phyloP scores from a whole-genome alignment of 2,888 invertebrate species.

The Apodemia hepburni region DNA sequence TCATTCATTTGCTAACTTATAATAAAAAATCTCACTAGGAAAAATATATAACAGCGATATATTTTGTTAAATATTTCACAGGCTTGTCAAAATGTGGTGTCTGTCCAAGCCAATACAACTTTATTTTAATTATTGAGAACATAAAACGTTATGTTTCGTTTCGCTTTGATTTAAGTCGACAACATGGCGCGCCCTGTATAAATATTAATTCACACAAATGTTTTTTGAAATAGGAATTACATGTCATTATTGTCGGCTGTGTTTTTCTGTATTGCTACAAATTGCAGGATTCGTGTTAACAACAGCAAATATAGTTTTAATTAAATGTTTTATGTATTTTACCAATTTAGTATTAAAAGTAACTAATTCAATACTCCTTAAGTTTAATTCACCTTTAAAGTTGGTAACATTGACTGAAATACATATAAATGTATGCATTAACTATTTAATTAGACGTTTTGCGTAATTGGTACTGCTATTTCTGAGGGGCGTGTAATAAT shows the following conservation, averaged over 20 bases:
- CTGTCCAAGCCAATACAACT: not conserved
- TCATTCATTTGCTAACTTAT: too few relatives aligned
- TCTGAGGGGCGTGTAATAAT: not conserved
- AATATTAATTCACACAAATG: not conserved
- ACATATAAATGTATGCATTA: slow-evolving; percentile 11
- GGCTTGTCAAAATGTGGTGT: not conserved
- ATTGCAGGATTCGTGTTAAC: slow-evolving; percentile 1
- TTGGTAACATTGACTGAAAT: slow-evolving; percentile 13
- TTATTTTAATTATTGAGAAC: not conserved
- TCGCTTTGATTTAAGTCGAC: not conserved
- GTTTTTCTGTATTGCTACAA: slow-evolving; percentile 2
- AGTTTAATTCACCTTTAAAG: not conserved
- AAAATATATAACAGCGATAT: too few relatives aligned
- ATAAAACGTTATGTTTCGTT: not conserved
- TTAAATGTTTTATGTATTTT: slow-evolving; percentile 13
- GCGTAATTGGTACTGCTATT: not conserved
- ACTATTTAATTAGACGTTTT: not conserved
- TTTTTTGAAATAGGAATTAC: not conserved
- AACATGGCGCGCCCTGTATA: slow-evolving; percentile 1
- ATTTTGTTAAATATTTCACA: not conserved
- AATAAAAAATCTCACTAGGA: too few relatives aligned
- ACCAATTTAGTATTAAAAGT: not conserved
- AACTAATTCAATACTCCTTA: not conserved
- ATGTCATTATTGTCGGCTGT: not conserved
- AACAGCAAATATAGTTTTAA: slow-evolving; percentile 1